These are phyloP conservation scores for Gallinago undulata DNA, from an alignment of 2,113 vertebrate genomes.

Conservation along the genomic window DNA sequence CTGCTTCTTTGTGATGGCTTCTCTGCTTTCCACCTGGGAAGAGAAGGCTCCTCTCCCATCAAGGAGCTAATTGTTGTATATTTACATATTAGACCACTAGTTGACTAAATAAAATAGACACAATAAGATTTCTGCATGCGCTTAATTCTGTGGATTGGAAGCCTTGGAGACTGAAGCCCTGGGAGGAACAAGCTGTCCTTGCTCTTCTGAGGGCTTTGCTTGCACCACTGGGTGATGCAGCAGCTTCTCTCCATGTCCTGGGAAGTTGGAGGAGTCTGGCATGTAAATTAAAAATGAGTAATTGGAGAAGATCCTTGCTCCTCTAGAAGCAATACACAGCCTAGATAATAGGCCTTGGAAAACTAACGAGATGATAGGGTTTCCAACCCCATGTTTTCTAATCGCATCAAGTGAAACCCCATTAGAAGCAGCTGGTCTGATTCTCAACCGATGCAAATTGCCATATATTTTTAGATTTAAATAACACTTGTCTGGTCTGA, in stretches of 20 bases:
- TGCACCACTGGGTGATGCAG: conserved; percentile 25
- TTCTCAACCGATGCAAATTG: conserved; percentile 30
- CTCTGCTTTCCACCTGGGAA: background rate
- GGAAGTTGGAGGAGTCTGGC: background rate
- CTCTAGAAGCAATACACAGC: conserved; percentile 11
- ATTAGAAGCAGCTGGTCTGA: conserved; percentile 50
- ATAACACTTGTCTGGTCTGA: background rate
- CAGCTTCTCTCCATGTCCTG: background rate
- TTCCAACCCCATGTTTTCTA: conserved; percentile 54
- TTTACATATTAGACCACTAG: background rate
- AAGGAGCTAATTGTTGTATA: background rate
- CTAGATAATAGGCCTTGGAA: conserved; percentile 48
- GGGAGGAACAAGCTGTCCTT: background rate
- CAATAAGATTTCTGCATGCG: too few relatives aligned
- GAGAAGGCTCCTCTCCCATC: background rate
- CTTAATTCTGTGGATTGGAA: background rate
- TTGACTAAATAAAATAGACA: background rate
- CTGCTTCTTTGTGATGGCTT: background rate
- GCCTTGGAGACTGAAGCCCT: background rate
- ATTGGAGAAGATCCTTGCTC: conserved; percentile 34
- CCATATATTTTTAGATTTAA: conserved; percentile 49
- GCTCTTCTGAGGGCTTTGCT: background rate
- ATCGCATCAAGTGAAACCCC: conserved; percentile 56
- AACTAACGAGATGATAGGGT: conserved; percentile 42
- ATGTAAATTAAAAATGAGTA: conserved; percentile 51